phyloP scores from a whole-genome alignment of 2,888 invertebrate genomes.

The Cryptosula pallasiana region DNA sequence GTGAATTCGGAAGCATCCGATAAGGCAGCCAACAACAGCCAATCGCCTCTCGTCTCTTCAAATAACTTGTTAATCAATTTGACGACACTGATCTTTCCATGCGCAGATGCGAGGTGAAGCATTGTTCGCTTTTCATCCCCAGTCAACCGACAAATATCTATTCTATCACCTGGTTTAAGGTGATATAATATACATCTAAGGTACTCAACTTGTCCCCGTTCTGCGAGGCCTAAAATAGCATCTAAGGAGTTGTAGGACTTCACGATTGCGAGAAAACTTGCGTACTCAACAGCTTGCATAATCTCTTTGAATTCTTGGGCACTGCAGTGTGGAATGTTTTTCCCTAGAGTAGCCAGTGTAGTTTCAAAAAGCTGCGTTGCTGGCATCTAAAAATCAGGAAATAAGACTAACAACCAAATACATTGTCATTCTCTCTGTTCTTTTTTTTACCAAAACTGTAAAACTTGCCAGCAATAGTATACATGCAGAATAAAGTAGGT shows the following conservation, averaged over 20 bases:
- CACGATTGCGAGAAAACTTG: neutral
- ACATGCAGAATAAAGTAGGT: no score
- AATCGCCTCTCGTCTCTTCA: neutral
- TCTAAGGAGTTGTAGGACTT: neutral
- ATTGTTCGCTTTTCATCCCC: neutral
- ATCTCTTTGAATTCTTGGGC: no score
- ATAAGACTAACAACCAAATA: no score
- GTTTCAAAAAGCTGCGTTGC: no score
- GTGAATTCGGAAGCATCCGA: neutral
- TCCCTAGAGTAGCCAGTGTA: no score
- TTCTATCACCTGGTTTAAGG: neutral
- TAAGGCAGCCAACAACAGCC: neutral
- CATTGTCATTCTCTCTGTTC: no score
- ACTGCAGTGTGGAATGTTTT: no score
- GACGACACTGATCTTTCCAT: neutral
- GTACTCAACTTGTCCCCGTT: neutral
- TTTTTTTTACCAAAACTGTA: no score
- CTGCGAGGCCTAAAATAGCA: neutral
- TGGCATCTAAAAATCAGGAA: no score
- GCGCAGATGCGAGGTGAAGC: neutral
- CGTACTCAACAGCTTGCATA: no score
- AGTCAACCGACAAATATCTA: neutral
- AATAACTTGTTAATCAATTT: neutral
- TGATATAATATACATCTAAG: neutral
- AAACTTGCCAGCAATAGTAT: no score